These are phyloP conservation scores for Lissocephala sabroskyi DNA, from an alignment of 2,888 invertebrate species.

Conservation along the genomic window DNA sequence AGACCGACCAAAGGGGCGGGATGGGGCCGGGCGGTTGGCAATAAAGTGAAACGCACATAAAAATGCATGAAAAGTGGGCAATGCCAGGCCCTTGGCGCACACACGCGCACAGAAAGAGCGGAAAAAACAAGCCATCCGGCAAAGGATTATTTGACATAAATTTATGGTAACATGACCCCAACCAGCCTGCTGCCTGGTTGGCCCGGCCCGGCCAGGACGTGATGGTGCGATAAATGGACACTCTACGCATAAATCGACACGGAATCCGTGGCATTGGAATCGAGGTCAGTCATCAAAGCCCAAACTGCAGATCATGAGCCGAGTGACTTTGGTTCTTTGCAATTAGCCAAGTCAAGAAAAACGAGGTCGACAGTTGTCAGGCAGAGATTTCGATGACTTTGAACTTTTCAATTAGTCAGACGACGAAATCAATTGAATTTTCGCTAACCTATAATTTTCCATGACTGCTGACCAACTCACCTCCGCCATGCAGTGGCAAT, in stretches of 20 bases:
- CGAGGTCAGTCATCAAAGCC: too few relatives aligned
- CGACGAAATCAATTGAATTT: constrained; percentile 58
- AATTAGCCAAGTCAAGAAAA: too few relatives aligned
- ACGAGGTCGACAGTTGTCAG: too few relatives aligned
- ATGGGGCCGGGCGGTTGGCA: too few relatives aligned
- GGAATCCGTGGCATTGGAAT: too few relatives aligned
- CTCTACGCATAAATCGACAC: constrained; percentile 45
- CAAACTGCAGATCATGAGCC: too few relatives aligned
- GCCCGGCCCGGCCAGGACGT: constrained; percentile 20
- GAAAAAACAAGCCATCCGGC: constrained; percentile 7
- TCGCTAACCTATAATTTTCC: constrained; percentile 10
- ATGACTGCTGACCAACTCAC: constrained; percentile 8
- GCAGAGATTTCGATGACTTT: too few relatives aligned
- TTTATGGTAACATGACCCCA: constrained; percentile 30
- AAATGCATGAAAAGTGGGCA: too few relatives aligned
- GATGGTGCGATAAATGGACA: constrained; percentile 52
- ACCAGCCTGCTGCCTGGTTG: background rate
- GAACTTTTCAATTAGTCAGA: constrained; percentile 59
- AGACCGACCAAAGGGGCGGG: too few relatives aligned
- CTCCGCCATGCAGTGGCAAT: constrained; percentile 13
- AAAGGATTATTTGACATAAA: constrained; percentile 52
- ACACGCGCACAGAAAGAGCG: background rate
- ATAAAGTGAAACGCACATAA: too few relatives aligned
- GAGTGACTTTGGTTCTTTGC: too few relatives aligned
- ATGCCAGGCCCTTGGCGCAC: too few relatives aligned